Evolutionary conservation across 64 coral and sea anemone genomes (phyloP).

Genomic region (Dendronephthya gigantea): DNA sequence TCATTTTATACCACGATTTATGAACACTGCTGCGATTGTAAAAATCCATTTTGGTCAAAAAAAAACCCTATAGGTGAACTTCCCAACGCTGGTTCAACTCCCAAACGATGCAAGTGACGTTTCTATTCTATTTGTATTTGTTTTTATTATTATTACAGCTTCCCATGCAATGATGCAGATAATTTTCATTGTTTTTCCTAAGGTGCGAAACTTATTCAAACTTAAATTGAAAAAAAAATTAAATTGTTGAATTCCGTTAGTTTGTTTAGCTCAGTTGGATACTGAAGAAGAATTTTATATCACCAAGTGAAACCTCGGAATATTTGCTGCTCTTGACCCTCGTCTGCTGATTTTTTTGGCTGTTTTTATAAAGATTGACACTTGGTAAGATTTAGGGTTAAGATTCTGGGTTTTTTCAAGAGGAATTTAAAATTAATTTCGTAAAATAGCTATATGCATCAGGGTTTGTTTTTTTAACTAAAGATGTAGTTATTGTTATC

Average conservation of each 20-base stretch:
- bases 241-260: background rate
- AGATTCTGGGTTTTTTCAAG: background rate
- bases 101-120: background rate
- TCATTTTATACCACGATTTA: too few relatives aligned
- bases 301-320: background rate
- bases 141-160: too few relatives aligned
- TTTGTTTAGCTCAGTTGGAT: background rate
- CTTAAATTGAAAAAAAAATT: too few relatives aligned
- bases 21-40: too few relatives aligned
- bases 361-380: background rate
- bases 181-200: background rate
- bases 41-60: too few relatives aligned
- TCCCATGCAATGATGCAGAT: background rate
- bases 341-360: background rate
- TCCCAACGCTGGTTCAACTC: background rate
- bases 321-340: background rate
- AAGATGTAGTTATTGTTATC: background rate
- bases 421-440: background rate
- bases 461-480: background rate
- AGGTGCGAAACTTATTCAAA: background rate
- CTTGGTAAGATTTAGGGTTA: background rate
- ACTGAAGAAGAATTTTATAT: background rate
- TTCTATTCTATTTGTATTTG: too few relatives aligned
- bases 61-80: background rate
- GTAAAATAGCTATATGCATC: background rate